A percentile compares a stretch with the other conserved stretches of the same genome.
Evolutionary conservation across 2,888 invertebrate species (phyloP).

Genomic region (Cataglyphis altisquamis): DNA sequence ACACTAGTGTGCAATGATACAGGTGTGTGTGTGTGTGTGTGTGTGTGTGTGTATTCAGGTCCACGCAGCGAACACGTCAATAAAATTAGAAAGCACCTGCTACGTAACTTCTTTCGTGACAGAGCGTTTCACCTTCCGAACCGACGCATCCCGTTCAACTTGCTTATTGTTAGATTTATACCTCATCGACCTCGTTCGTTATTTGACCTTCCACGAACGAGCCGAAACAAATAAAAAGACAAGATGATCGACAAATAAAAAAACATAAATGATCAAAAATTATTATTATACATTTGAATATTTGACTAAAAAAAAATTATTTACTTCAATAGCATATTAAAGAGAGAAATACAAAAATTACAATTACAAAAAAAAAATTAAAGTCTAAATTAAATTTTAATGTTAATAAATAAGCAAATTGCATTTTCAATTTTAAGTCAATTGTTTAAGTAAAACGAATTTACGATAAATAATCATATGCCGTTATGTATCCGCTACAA

Average conservation of each 20-base stretch:
- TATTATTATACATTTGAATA: not conserved
- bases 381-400: not conserved
- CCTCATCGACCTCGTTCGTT: slow-evolving; percentile 32
- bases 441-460: not conserved
- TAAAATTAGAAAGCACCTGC: slow-evolving; percentile 72
- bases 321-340: not conserved
- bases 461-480: not conserved
- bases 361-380: not conserved
- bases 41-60: not conserved
- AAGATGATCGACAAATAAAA: too few relatives aligned
- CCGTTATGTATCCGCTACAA: not conserved
- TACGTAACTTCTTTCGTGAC: slow-evolving; percentile 73
- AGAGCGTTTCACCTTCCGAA: slow-evolving; percentile 66
- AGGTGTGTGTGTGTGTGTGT: not conserved
- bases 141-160: slow-evolving; percentile 58
- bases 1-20: not conserved
- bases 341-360: not conserved
- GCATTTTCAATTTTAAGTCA: not conserved
- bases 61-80: slow-evolving; percentile 21
- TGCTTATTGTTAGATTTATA: slow-evolving; percentile 41
- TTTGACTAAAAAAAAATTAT: not conserved
- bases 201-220: not conserved
- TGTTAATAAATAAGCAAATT: not conserved
- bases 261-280: not conserved
- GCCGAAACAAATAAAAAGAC: not conserved